Conservation (phyloP, 1,140 invertebrate species). For the Achatina immaculata region DNA sequence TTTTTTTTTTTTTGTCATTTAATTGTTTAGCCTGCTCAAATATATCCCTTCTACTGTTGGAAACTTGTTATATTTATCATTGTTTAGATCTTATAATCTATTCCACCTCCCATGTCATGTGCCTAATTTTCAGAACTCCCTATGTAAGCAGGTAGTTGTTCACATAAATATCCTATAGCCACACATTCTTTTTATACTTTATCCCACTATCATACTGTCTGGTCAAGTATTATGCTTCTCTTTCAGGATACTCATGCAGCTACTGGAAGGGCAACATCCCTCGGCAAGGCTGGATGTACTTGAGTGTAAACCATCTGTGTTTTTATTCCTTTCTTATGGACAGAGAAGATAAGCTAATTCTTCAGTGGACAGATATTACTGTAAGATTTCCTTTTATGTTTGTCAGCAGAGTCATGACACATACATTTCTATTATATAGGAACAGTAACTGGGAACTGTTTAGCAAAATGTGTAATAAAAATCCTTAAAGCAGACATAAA, state of each 20-base stretch:
- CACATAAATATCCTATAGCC: no score
- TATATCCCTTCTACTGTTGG: no score
- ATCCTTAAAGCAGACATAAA: not conserved
- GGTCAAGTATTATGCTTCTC: no score
- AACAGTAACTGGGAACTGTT: not conserved
- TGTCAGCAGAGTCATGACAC: not conserved
- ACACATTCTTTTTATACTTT: no score
- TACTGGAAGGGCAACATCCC: constrained; percentile 94
- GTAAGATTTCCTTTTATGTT: constrained; percentile 58
- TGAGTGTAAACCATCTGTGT: constrained; percentile 94
- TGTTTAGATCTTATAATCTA: no score
- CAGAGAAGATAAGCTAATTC: constrained; percentile 87
- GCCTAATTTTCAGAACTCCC: no score
- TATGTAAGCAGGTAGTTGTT: no score
- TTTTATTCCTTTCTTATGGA: constrained; percentile 96
- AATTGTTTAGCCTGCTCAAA: no score
- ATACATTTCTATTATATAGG: not conserved
- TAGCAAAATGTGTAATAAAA: not conserved
- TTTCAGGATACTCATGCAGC: constrained; percentile 78
- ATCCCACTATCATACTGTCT: no score
- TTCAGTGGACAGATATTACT: constrained; percentile 79
- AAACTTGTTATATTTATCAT: no score
- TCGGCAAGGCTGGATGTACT: constrained; percentile 94
- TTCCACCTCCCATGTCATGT: no score
- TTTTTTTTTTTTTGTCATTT: no score